phyloP scores from a whole-genome alignment of 2,888 invertebrate genomes.

The Nebria salina region DNA sequence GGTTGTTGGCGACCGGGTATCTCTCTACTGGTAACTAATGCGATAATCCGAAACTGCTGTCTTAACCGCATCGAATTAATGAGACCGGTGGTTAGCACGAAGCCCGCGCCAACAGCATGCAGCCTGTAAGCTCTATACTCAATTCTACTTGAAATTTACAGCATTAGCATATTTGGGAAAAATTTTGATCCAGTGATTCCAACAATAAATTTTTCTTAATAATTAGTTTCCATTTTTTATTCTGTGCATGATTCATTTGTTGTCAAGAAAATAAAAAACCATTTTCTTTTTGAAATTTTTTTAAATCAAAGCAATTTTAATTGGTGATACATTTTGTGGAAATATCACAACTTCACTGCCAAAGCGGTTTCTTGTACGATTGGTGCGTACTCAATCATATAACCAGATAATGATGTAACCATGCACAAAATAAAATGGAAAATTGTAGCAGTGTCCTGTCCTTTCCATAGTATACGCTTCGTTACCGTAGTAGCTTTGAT shows the following conservation, averaged over 20 bases:
- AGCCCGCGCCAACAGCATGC: neutral
- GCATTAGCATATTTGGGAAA: neutral
- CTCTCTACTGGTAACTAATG: conserved; percentile 29
- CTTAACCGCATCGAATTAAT: conserved; percentile 55
- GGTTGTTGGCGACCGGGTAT: neutral
- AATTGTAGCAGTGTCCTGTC: neutral
- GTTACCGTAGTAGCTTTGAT: conserved; percentile 54
- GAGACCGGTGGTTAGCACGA: conserved; percentile 49
- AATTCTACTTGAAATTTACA: neutral
- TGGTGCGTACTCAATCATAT: too few species aligned
- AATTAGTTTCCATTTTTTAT: too few species aligned
- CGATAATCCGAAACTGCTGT: conserved; percentile 43
- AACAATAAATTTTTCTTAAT: neutral
- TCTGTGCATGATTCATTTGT: too few species aligned
- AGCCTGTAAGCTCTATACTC: neutral
- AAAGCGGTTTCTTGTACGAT: too few species aligned
- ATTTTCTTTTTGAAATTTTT: too few species aligned
- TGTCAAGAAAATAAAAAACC: too few species aligned
- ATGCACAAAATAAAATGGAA: neutral
- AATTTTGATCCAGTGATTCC: too few species aligned
- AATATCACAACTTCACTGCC: too few species aligned
- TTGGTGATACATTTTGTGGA: too few species aligned
- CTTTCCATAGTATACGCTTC: conserved; percentile 47
- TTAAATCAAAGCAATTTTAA: too few species aligned
- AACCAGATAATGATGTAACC: too few species aligned